A percentile compares a stretch with the other conserved stretches of the same genome.
Conservation (phyloP, 2,888 invertebrate species). For the Deroplatys truncata region DNA sequence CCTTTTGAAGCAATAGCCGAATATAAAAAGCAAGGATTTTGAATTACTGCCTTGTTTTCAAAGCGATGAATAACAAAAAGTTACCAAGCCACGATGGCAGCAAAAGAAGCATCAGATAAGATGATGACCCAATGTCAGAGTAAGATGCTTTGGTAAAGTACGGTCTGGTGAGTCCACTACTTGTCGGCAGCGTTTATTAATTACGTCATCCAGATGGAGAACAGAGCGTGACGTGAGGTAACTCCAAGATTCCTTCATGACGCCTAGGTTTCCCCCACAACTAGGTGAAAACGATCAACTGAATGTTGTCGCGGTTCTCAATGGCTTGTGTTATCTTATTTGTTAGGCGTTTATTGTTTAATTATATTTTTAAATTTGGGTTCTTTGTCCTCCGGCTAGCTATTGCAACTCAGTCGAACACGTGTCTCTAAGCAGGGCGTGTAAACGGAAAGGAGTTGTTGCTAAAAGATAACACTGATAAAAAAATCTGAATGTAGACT, state of each 20-base stretch:
- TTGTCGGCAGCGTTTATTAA: background rate
- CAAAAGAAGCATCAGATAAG: background rate
- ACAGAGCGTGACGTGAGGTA: background rate
- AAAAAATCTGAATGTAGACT: too few relatives aligned
- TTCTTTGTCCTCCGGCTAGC: too few relatives aligned
- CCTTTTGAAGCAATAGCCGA: too few relatives aligned
- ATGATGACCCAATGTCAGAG: background rate
- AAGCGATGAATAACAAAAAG: background rate
- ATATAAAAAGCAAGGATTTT: too few relatives aligned
- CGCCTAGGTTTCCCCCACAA: background rate
- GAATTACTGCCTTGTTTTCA: background rate
- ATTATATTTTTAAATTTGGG: too few relatives aligned
- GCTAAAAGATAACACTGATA: too few relatives aligned
- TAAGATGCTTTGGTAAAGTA: background rate
- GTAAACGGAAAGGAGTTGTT: too few relatives aligned
- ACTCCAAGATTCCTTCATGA: background rate
- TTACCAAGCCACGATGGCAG: background rate
- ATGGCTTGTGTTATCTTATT: too few relatives aligned
- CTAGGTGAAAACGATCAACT: background rate
- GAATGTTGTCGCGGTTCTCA: too few relatives aligned
- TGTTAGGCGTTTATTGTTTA: too few relatives aligned
- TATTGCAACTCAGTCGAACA: too few relatives aligned
- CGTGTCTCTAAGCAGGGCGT: too few relatives aligned
- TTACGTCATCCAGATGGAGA: background rate
- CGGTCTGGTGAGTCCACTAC: background rate